Base-by-base conservation (phyloP, 2,888 invertebrate genomes). In the Torymus texanus region DNA sequence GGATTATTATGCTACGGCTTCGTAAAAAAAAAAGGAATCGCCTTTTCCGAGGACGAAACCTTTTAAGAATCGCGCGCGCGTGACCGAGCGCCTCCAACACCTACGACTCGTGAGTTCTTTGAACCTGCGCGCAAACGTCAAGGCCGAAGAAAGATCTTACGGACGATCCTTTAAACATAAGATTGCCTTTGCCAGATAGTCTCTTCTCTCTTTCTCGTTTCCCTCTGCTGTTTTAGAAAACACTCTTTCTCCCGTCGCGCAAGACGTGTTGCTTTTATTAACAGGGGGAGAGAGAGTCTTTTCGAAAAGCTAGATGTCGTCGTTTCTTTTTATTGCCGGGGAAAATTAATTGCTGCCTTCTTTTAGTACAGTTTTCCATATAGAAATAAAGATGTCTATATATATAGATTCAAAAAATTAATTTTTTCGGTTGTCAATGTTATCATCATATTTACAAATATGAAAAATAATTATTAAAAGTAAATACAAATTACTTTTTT, bases 131-230 rank as follows among this genome's bases (percentile, higher is more conserved):
- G 41, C 56, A 62, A 2, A 18, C 67, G 56, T 24, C 78, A 78
- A 78, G 78, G 78, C 61, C 68, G 78, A 78, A 78, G 78, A 78
- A 78, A 78, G 78, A 78, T 67, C 66, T 73, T 72, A 18, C 24
- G 41, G 41, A 29, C 78, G 50, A 78, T 78, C 59, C 78, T 78
- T 63, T 72, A 66, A 61, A 59, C 14, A 21, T 24, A 53, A 76
- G 59, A 51, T 29, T 50, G 29, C 53, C 8, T 68, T 5, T 50
- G 21, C 24, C 50, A 18, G 16, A 67, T 59, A 61, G 16, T 58
- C 18, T 18, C 66, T 59, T 59, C 50, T 50, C 51, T 56, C 18
- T 41, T 41, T 41, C 41, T 58, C 18, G 14, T 74, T 59, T 59
- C 50, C 21, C 51, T 56, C 18, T 50, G 56, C 12, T 51, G 8